phyloP scores from a whole-genome alignment of 1,140 invertebrate species.

The Amyelois transitella region DNA sequence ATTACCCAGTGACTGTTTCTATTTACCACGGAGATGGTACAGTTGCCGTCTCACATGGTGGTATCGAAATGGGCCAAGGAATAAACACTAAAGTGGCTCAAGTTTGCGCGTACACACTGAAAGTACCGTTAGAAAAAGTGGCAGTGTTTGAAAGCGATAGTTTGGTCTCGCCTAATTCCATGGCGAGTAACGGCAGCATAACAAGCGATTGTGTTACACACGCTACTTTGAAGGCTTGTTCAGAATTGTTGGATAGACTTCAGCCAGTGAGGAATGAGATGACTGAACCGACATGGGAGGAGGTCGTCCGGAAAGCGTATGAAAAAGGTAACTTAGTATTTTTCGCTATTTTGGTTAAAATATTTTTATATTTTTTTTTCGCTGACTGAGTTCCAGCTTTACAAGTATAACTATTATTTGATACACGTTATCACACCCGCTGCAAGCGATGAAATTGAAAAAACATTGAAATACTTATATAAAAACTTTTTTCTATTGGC shows the following conservation, averaged over 20 bases:
- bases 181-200: constrained; percentile 81
- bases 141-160: constrained; percentile 80
- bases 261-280: constrained; percentile 77
- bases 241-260: constrained; percentile 77
- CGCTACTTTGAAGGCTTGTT: constrained; percentile 81
- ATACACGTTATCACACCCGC: too few species aligned
- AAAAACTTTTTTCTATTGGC: too few species aligned
- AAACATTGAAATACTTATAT: too few species aligned
- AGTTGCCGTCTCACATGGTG: constrained; percentile 80
- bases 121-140: constrained; percentile 82
- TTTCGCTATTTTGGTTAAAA: not conserved
- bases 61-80: constrained; percentile 84
- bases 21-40: constrained; percentile 81
- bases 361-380: too few species aligned
- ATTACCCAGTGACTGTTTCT: constrained; percentile 76
- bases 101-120: constrained; percentile 83
- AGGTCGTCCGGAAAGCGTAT: constrained; percentile 77
- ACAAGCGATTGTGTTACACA: constrained; percentile 81
- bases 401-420: too few species aligned
- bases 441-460: too few species aligned
- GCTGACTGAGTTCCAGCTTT: not conserved
- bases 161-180: constrained; percentile 79
- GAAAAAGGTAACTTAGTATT: constrained; percentile 33
- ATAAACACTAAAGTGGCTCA: constrained; percentile 81
- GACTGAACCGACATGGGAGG: constrained; percentile 78